Evolutionary conservation across 2,888 invertebrate genomes (phyloP).

Genomic region (Alsophila aescularia): DNA sequence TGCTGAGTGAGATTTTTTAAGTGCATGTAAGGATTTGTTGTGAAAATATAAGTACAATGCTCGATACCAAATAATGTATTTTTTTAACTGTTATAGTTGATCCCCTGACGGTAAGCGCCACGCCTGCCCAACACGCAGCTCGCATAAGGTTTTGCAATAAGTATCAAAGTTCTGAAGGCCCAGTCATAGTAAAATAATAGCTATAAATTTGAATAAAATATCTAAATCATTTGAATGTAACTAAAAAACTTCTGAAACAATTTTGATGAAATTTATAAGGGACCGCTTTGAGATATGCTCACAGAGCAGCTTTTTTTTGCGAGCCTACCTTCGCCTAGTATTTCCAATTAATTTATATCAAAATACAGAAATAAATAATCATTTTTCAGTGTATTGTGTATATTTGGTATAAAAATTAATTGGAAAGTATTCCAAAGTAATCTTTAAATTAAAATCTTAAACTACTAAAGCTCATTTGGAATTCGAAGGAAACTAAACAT

Average conservation of each 20-base stretch:
- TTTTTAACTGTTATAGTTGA: constrained; percentile 18
- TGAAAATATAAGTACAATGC: constrained; percentile 67
- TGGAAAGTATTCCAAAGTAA: constrained; percentile 64
- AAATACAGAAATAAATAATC: constrained; percentile 22
- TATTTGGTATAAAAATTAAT: constrained; percentile 81
- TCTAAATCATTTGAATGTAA: too few relatives aligned
- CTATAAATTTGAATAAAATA: too few relatives aligned
- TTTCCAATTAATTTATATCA: not conserved
- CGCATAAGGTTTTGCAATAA: too few relatives aligned
- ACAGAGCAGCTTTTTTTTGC: too few relatives aligned
- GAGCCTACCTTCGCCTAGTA: too few relatives aligned
- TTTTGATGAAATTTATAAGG: too few relatives aligned
- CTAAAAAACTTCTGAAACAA: too few relatives aligned
- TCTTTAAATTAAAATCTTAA: constrained; percentile 59
- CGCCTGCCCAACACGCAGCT: too few relatives aligned
- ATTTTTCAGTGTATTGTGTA: constrained; percentile 55
- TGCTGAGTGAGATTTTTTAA: not conserved
- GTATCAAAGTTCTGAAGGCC: too few relatives aligned
- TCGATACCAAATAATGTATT: constrained; percentile 46
- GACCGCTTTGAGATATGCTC: too few relatives aligned
- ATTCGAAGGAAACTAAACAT: constrained; percentile 31
- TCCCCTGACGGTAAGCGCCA: not conserved
- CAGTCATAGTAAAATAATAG: too few relatives aligned
- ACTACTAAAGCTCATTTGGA: constrained; percentile 41
- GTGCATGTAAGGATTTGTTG: constrained; percentile 14